Conservation (phyloP, 2,888 invertebrate species). For the Formica aserva region DNA sequence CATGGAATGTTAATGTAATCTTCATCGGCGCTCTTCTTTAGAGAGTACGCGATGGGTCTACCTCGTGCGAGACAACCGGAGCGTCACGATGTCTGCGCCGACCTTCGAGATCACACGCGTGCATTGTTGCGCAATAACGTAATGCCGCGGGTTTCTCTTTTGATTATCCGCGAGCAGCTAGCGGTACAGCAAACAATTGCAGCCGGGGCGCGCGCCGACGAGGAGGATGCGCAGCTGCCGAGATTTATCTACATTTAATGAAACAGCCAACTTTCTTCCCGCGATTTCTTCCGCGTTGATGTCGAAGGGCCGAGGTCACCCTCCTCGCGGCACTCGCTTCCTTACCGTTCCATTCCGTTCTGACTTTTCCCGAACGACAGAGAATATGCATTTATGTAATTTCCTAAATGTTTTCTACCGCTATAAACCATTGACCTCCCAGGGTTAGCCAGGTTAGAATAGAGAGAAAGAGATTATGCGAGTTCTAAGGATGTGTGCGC, state of each 20-base stretch:
- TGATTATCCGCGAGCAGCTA: slow-evolving; percentile 60
- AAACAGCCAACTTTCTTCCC: slow-evolving; percentile 61
- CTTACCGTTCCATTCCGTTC: slow-evolving; percentile 11
- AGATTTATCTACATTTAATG: slow-evolving; percentile 59
- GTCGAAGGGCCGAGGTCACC: slow-evolving; percentile 26
- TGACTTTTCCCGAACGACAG: slow-evolving; percentile 34
- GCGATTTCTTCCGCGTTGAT: slow-evolving; percentile 65
- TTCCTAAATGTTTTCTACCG: slow-evolving; percentile 45
- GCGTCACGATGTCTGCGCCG: slow-evolving; percentile 52
- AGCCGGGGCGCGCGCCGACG: slow-evolving; percentile 12
- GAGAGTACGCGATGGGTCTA: slow-evolving; percentile 41
- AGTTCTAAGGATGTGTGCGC: slow-evolving; percentile 28
- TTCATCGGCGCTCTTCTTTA: slow-evolving; percentile 61
- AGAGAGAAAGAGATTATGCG: slow-evolving; percentile 29
- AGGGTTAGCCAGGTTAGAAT: slow-evolving; percentile 40
- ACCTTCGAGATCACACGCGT: slow-evolving; percentile 74
- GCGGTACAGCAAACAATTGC: slow-evolving; percentile 39
- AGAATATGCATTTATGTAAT: slow-evolving; percentile 38
- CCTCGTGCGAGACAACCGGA: slow-evolving; percentile 47
- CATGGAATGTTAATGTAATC: slow-evolving; percentile 85
- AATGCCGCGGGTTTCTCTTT: slow-evolving; percentile 58
- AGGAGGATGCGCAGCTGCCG: not conserved
- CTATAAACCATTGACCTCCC: slow-evolving; percentile 34
- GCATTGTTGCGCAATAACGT: slow-evolving; percentile 80
- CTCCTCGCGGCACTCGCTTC: not conserved